Evolutionary conservation across 1,140 invertebrate genomes (phyloP).

Genomic region (Apolygus lucorum): DNA sequence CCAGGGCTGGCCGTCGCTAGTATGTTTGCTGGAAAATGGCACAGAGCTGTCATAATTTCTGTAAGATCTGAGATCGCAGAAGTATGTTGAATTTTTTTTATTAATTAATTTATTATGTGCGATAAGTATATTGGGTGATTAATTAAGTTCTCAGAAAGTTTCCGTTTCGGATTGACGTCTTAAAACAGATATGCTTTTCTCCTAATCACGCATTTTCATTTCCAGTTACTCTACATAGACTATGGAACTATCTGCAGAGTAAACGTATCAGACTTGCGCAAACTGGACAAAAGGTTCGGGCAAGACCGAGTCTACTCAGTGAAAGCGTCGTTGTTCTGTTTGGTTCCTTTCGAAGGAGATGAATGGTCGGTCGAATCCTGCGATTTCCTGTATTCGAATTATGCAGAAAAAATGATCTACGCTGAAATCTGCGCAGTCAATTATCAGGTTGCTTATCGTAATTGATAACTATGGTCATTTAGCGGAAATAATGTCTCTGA

Average conservation of each 20-base stretch:
- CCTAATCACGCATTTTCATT: no score
- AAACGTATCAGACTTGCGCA: background rate
- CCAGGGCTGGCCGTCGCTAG: background rate
- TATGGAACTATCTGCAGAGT: background rate
- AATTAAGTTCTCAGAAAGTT: no score
- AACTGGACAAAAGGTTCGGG: background rate
- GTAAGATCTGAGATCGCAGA: background rate
- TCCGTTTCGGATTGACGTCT: no score
- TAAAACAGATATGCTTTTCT: no score
- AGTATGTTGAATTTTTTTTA: no score
- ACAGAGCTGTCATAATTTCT: background rate
- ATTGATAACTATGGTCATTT: no score
- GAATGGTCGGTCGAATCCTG: background rate
- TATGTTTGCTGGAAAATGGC: background rate
- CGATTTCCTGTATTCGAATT: background rate
- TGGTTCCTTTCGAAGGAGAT: background rate
- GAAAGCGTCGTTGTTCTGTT: background rate
- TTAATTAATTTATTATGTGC: no score
- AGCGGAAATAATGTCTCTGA: no score
- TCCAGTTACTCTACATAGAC: background rate
- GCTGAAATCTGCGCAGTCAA: background rate
- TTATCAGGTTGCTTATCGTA: no score
- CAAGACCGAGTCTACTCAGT: background rate
- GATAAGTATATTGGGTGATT: no score
- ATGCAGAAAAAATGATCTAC: background rate